Base-by-base conservation (phyloP, 92 coral and sea anemone species). In the Actinernus sp. region DNA sequence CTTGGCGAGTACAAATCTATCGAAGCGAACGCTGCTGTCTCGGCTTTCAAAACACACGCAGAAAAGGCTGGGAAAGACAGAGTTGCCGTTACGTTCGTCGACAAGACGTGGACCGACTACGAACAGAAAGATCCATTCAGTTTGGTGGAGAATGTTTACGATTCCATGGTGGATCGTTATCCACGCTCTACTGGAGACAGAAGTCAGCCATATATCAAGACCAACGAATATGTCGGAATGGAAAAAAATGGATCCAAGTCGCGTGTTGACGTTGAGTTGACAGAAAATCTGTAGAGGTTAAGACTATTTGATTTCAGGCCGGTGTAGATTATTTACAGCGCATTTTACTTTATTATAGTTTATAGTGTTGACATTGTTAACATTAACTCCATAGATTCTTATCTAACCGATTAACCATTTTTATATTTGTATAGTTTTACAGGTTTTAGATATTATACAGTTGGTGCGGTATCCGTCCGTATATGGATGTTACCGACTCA, bases 131-230 rank as follows among this genome's bases (percentile, higher is more conserved):
- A 75, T 26, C 76, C 83, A 1, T 78, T 85, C 16, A 9, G 18
- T 0, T 29, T 85, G 55, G 92, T 90, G 9, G 69, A 56, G 28
- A 65, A 65, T 19, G 96, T 70, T 9, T 78, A 70, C 22, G 92
- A 86, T 9, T 81, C 88, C 1, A 68, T 90, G 61, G 80, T 64
- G 2, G 96, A 90, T 5, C 59, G 89, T 11, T 90, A 90, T 60
- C 96, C 96, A 2, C 69, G 96, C 20, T 79, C 87, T 29, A 90
- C 96, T 13, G 96, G 96, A 16, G 92, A 90, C 66, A 74, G 92
- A 34, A 85, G 82, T 14, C 76, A 85, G 61, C 96, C 96, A 1
- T 90, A 75, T 31, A 66, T 81, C 28, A 76, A 81, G 38, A 61
- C 14, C 39, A 38, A 34, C 38, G 39, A 21, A n/a, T 14, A 4